Evolutionary conservation across 1,140 invertebrate genomes (phyloP).

Genomic region (Pectinophora gossypiella): DNA sequence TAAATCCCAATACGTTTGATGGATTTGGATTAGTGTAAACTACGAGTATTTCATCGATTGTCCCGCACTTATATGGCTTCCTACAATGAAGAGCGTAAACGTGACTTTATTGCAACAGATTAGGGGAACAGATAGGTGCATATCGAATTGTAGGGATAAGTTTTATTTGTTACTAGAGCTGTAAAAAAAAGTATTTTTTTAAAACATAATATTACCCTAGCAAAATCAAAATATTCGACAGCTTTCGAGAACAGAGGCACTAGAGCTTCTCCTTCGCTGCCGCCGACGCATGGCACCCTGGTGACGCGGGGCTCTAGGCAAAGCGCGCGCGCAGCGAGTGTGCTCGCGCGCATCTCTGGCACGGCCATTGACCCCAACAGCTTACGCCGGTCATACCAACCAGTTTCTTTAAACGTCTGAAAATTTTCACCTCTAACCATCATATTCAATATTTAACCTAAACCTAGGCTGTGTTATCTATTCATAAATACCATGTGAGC

Average conservation of each 20-base stretch:
- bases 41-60: slow-evolving; percentile 1
- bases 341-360: slow-evolving; percentile 62
- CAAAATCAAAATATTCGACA: slow-evolving; percentile 57
- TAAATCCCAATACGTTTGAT: slow-evolving; percentile 5
- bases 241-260: slow-evolving; percentile 65
- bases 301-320: slow-evolving; percentile 53
- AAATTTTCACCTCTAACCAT: not conserved
- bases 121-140: too few species aligned
- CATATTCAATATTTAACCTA: too few species aligned
- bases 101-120: too few species aligned
- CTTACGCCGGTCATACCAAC: slow-evolving; percentile 58
- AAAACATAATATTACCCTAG: slow-evolving; percentile 37
- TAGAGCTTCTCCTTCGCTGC: slow-evolving; percentile 53
- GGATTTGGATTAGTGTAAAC: slow-evolving; percentile 7
- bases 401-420: slow-evolving; percentile 59
- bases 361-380: slow-evolving; percentile 57
- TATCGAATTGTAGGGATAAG: too few species aligned
- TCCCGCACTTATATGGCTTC: slow-evolving; percentile 8
- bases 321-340: slow-evolving; percentile 51
- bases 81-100: not conserved
- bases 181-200: too few species aligned
- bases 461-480: too few species aligned
- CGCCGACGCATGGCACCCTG: slow-evolving; percentile 57
- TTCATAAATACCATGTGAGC: too few species aligned
- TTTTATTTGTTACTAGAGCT: too few species aligned